Percentiles rank a stretch among this genome's conserved stretches.
Evolutionary conservation across 2,888 invertebrate genomes (phyloP).

Genomic region (Parapristionchus giblindavisi): DNA sequence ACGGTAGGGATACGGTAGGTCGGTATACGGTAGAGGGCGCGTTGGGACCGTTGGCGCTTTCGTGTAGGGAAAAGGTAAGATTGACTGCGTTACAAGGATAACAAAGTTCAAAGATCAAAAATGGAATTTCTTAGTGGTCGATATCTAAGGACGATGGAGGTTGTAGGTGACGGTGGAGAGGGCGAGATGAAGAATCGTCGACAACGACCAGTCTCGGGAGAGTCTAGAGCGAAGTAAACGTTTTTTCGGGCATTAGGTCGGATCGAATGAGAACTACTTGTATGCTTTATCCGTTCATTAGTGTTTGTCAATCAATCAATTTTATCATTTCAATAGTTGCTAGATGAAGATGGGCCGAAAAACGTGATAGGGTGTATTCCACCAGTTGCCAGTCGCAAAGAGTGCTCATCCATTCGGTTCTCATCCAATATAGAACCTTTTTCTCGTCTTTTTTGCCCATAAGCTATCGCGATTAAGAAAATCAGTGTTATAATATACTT

Average conservation of each 20-base stretch:
- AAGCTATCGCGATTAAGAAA: too few relatives aligned
- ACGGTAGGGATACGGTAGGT: too few relatives aligned
- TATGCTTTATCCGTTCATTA: slow-evolving; percentile 66
- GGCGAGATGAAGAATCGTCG: slow-evolving; percentile 64
- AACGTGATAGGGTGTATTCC: too few relatives aligned
- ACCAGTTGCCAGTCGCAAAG: too few relatives aligned
- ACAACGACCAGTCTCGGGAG: slow-evolving; percentile 60
- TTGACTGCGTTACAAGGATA: slow-evolving; percentile 70
- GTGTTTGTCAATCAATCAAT: slow-evolving; percentile 61
- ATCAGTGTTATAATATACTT: too few relatives aligned
- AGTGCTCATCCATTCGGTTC: too few relatives aligned
- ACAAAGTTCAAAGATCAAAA: too few relatives aligned
- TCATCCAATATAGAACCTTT: too few relatives aligned
- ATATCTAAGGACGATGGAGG: slow-evolving; percentile 60
- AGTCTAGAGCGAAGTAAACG: slow-evolving; percentile 60
- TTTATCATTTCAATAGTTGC: too few relatives aligned
- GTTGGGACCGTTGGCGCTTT: slow-evolving; percentile 43
- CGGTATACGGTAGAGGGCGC: slow-evolving; percentile 53
- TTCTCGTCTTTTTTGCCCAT: too few relatives aligned
- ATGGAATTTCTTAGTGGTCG: slow-evolving; percentile 53
- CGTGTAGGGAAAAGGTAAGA: slow-evolving; percentile 67
- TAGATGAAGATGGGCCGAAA: too few relatives aligned
- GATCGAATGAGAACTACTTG: slow-evolving; percentile 63
- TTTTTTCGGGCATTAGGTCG: too few relatives aligned
- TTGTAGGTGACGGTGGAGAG: slow-evolving; percentile 62